Conservation (phyloP, 2,113 vertebrate species). For the Lamprologus ornatipinnis region DNA sequence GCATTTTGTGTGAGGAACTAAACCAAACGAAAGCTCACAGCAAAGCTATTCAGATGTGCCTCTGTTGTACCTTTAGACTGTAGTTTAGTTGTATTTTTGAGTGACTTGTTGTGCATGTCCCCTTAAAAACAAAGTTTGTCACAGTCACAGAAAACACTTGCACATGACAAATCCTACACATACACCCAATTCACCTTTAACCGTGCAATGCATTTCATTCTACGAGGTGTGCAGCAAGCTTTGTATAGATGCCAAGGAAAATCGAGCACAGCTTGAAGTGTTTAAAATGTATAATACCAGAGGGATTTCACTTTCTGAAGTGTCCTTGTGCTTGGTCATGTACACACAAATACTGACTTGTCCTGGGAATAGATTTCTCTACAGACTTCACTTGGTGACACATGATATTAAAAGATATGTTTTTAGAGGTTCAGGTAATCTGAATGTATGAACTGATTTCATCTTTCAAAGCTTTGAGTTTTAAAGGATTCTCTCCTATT, state of each 20-base stretch:
- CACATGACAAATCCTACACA: not conserved
- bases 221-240: not conserved
- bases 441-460: not conserved
- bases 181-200: not conserved
- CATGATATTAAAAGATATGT: not conserved
- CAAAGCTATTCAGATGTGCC: not conserved
- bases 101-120: not conserved
- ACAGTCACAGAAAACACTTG: not conserved
- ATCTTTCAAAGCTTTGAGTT: not conserved
- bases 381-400: slow-evolving; percentile 31
- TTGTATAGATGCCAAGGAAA: slow-evolving; percentile 2
- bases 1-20: slow-evolving; percentile 29
- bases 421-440: not conserved
- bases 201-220: not conserved
- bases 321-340: not conserved
- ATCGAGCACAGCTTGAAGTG: slow-evolving; percentile 30
- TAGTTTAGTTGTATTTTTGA: not conserved
- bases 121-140: not conserved
- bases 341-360: not conserved
- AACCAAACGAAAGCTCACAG: not conserved
- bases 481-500: not conserved
- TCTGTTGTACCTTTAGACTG: not conserved
- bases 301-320: slow-evolving; percentile 18
- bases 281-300: slow-evolving; percentile 45
- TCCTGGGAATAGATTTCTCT: slow-evolving; percentile 24